Evolutionary conservation across 1,140 invertebrate species (phyloP), one percentile per base, ranked within the genome.

Genomic region (Leptinotarsa texana): DNA sequence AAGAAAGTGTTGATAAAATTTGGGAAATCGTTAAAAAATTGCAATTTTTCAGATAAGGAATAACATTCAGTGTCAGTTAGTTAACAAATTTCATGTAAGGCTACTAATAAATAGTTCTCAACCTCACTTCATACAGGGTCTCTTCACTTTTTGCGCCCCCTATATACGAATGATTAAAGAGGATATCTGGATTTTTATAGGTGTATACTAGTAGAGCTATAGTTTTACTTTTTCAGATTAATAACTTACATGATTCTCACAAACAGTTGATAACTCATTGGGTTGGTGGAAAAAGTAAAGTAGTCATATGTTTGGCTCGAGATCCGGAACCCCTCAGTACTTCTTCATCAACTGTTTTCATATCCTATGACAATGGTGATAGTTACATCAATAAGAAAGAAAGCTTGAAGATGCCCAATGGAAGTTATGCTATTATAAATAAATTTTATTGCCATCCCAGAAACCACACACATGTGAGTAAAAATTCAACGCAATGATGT

Each of bases 251-350:
- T 86, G 94, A 96, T 84, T 92, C 90, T 68, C 95, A 96, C 84
- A 93, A 93, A 79, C 93, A 95, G 82, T 85, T 96, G 78, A 93
- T 96, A 88, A 94, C 96, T 1, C 93, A 96, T 86, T 96, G 95
- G 95, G 93, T 94, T 42, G 94, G 95, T 27, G 92, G 93, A 83
- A 91, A 90, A 22, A 94, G 93, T 62, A 90, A 94, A 85, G 93
- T 96, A 13, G 94, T 96, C 75, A 92, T 96, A 72, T 96, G 94
- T 79, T 86, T 96, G 68, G 94, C 95, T 2, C 88, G 92, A 82
- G 92, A 95, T 82, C 90, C 90, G 17, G 85, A 85, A 48, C 8
- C 8, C 33, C 86, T 85, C 69, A 42, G 33, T 42, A 42, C 33
- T 42, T 89, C 82, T 78, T 90, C 92, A 73, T 94, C 92, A 63